Evolutionary conservation across 2,888 invertebrate genomes (phyloP).

Genomic region (Scotopteryx bipunctaria): DNA sequence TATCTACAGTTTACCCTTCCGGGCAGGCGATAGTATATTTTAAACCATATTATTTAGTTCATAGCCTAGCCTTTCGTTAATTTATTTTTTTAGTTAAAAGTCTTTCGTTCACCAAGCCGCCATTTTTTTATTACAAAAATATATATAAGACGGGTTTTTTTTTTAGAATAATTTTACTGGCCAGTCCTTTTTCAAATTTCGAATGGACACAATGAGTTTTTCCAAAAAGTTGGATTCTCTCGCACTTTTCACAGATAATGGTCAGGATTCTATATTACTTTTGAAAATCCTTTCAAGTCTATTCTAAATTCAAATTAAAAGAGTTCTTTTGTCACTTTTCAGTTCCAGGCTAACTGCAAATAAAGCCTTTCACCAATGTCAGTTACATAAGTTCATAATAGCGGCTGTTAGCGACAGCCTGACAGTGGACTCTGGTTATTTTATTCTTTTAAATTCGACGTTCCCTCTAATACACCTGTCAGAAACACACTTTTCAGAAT

Average conservation of each 20-base stretch:
- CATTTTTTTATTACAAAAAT: no score
- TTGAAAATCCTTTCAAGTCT: background rate
- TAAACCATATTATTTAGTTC: no score
- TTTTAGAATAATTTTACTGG: no score
- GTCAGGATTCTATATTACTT: background rate
- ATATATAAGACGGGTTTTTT: no score
- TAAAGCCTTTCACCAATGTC: conserved; percentile 18
- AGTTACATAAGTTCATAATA: background rate
- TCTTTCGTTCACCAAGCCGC: no score
- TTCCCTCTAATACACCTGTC: conserved; percentile 3
- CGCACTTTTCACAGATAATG: no score
- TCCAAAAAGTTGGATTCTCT: background rate
- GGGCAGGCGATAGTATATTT: no score
- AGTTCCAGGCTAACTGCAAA: conserved; percentile 10
- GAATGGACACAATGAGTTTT: background rate
- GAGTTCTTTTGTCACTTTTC: background rate
- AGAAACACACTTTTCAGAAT: conserved; percentile 1
- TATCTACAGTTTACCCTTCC: no score
- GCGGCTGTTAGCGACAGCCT: conserved; percentile 16
- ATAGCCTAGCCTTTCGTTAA: no score
- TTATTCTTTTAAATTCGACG: conserved; percentile 17
- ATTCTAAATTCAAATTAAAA: background rate
- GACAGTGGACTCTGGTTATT: conserved; percentile 14
- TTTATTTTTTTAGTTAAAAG: no score
- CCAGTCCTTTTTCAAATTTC: background rate